Percentiles rank a stretch among this genome's conserved stretches.
These are phyloP conservation scores for Entomyzon cyanotis DNA, from an alignment of 2,113 vertebrate genomes.

Conservation along the genomic window DNA sequence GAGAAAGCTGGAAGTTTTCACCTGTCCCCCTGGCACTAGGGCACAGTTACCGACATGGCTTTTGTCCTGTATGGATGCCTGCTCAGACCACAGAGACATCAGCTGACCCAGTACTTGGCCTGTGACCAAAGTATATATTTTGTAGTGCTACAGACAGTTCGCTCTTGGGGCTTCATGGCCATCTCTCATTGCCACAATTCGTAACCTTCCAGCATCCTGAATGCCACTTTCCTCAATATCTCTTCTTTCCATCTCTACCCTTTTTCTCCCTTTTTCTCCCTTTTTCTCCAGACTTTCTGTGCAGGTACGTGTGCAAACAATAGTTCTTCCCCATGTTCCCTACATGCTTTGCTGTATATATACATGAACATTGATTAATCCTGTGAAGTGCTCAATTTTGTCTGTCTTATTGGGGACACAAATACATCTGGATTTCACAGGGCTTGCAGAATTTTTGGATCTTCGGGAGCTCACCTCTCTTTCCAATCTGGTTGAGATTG, in stretches of 20 bases:
- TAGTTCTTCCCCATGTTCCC: not conserved
- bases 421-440: not conserved
- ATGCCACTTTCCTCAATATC: not conserved
- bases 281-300: not conserved
- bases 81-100: not conserved
- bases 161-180: not conserved
- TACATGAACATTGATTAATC: not conserved
- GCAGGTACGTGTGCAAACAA: not conserved
- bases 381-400: not conserved
- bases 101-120: not conserved
- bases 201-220: not conserved
- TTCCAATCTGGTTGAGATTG: not conserved
- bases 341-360: not conserved
- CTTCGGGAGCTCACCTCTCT: not conserved
- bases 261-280: not conserved
- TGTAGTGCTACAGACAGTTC: not conserved
- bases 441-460: not conserved
- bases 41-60: not conserved
- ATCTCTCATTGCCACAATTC: not conserved
- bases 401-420: not conserved
- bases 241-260: not conserved
- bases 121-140: not conserved
- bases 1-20: not conserved
- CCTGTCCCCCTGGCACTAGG: rapidly evolving
- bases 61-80: not conserved